Evolutionary conservation across 2,888 invertebrate genomes (phyloP), one percentile per base, ranked within the genome.

Genomic region (Scaptomyza flava): DNA sequence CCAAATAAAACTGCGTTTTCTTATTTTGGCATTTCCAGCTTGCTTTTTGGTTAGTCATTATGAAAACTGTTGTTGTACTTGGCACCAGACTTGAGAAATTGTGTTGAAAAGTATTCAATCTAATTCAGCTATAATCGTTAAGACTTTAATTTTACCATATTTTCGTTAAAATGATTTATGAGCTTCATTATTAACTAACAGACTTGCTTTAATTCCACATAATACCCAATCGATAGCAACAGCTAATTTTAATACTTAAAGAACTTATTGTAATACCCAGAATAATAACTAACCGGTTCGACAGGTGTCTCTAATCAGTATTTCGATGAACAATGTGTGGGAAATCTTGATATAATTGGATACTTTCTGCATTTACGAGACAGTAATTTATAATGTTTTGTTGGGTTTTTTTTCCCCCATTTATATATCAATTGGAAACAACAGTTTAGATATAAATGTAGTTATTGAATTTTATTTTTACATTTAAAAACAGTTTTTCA

Each of bases 381-480:
- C 56, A 46, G 47, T 48, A 54, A 54, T 64, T 58, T 46, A 51
- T 57, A 41, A 34, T 57, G 41, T 50, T 62, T 34, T 58, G 50
- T 36, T 20, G 8, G 8, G 38, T 45, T 52, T 62, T 51, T 52
- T 17, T 54, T 36, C n/a, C 4, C 23, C 17, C 17, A 1, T 1
- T 1, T 17, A 1, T 17, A 17, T 17, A 17, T 17, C 17, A 17
- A 17, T 17, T 17, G 23, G 41, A 68, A 68, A 54, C 48, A 70
- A 53, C 17, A 30, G 27, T 17, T 68, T 43, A 45, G 41, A 7
- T 48, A 57, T 56, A 70, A 47, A 47, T 75, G n/a, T 77, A 69
- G 65, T 76, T 80, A 68, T 74, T 72, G 66, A 68, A 60, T 70
- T 83, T 81, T 70, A 70, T 81, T 79, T 38, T 79, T 72, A 78